Evolutionary conservation across 2,113 vertebrate species (phyloP).

Genomic region (Chloebia gouldiae): DNA sequence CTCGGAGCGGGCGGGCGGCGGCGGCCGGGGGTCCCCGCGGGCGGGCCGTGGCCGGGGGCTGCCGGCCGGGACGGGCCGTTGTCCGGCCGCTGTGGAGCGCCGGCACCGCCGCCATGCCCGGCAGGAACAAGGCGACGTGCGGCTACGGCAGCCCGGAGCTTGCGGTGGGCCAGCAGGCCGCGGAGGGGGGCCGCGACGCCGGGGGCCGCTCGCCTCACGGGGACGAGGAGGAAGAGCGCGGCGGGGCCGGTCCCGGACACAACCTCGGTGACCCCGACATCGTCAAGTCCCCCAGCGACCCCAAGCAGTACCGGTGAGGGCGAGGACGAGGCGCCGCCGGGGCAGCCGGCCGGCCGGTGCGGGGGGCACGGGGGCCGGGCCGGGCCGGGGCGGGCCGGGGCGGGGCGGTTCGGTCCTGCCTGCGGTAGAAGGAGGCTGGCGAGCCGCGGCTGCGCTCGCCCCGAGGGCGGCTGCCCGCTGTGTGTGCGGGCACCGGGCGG

Average conservation of each 20-base stretch:
- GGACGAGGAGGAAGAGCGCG: constrained; percentile 44
- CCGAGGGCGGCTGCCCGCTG: fast-evolving
- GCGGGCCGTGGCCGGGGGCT: background rate
- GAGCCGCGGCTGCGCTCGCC: fast-evolving
- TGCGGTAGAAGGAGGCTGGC: fast-evolving
- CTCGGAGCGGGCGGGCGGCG: constrained; percentile 18
- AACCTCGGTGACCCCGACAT: constrained; percentile 83
- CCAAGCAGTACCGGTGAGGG: constrained; percentile 91
- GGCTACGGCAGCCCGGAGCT: constrained; percentile 66
- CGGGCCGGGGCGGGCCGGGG: background rate
- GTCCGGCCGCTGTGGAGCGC: background rate
- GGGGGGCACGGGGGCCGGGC: background rate
- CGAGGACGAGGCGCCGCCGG: background rate
- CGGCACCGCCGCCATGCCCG: constrained; percentile 57
- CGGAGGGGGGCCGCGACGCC: constrained; percentile 59
- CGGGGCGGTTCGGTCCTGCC: fast-evolving
- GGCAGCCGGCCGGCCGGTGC: background rate
- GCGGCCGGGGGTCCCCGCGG: background rate
- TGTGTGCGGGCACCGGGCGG: background rate
- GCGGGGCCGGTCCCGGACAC: background rate
- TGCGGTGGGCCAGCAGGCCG: constrained; percentile 28
- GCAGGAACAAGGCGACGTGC: constrained; percentile 69
- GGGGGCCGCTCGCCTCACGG: constrained; percentile 52
- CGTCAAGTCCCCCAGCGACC: constrained; percentile 92
- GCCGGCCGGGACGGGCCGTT: background rate